These are phyloP conservation scores for Numenius phaeopus DNA, from an alignment of 2,797 vertebrate genomes.

Conservation along the genomic window DNA sequence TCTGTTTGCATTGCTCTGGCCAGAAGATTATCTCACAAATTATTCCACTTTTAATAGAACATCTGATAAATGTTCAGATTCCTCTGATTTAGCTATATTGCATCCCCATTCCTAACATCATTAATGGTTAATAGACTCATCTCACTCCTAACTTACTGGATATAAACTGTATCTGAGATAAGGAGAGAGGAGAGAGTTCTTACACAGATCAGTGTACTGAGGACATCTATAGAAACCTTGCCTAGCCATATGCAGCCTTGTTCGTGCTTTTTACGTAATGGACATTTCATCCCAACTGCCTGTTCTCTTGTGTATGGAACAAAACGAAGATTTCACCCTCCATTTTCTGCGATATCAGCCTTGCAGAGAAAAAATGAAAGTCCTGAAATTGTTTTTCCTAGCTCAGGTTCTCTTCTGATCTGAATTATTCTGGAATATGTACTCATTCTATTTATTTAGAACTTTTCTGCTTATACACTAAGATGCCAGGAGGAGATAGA, in stretches of 20 bases:
- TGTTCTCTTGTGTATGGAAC: neutral
- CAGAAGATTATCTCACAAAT: neutral
- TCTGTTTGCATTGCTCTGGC: neutral
- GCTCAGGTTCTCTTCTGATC: neutral
- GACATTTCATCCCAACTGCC: neutral
- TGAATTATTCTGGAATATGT: neutral
- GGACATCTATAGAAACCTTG: neutral
- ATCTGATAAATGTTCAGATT: neutral
- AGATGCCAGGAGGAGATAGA: neutral
- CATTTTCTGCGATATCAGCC: neutral
- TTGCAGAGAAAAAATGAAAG: neutral
- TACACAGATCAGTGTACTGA: neutral
- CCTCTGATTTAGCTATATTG: neutral
- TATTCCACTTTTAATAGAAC: neutral
- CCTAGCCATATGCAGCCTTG: neutral
- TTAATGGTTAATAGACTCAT: neutral
- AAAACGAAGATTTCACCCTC: neutral
- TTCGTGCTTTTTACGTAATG: neutral
- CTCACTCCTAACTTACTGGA: neutral
- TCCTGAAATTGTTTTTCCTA: neutral
- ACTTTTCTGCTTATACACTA: neutral
- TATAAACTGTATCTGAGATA: neutral
- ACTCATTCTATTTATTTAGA: neutral
- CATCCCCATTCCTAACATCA: neutral
- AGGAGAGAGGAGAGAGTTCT: neutral